Percentiles rank a stretch among this genome's conserved stretches.
Conservation (phyloP, 2,888 invertebrate genomes). For the Leptopilina drosophilae region DNA sequence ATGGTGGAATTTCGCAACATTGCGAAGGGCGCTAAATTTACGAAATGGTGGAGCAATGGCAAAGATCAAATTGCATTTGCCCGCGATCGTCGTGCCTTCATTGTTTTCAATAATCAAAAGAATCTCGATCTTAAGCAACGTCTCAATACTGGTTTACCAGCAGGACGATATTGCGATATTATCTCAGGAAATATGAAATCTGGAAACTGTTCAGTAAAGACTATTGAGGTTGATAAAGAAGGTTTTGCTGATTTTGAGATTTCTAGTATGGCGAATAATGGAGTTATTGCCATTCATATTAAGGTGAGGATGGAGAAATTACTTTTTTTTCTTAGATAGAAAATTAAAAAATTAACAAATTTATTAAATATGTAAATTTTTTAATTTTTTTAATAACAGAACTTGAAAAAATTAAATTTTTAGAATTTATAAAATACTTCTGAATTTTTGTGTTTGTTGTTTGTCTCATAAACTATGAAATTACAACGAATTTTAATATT, state of each 20-base stretch:
- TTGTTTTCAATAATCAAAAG: slow-evolving; percentile 86
- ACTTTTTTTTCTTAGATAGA: too few species aligned
- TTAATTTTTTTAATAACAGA: too few species aligned
- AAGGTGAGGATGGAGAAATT: slow-evolving; percentile 47
- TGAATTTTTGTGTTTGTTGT: too few species aligned
- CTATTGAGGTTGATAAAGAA: slow-evolving; percentile 80
- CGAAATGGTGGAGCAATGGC: slow-evolving; percentile 78
- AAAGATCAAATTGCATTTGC: slow-evolving; percentile 76
- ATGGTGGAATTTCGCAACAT: slow-evolving; percentile 76
- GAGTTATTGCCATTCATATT: slow-evolving; percentile 84
- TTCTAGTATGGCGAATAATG: slow-evolving; percentile 80
- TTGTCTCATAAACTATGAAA: too few species aligned
- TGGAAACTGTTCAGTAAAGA: slow-evolving; percentile 83
- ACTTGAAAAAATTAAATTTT: too few species aligned
- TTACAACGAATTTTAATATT: too few species aligned
- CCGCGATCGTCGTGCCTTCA: slow-evolving; percentile 78
- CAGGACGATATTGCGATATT: slow-evolving; percentile 90
- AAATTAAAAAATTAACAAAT: too few species aligned
- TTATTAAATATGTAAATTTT: too few species aligned
- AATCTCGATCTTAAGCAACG: slow-evolving; percentile 79
- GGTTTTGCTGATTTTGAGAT: slow-evolving; percentile 81
- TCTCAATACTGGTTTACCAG: slow-evolving; percentile 84
- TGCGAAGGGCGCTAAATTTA: slow-evolving; percentile 65
- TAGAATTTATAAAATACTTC: too few species aligned
- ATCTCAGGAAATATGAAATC: slow-evolving; percentile 82